A percentile compares a stretch with the other conserved stretches of the same genome.
These are phyloP conservation scores for Ypsolopha sequella DNA, from an alignment of 2,888 invertebrate genomes.

Conservation along the genomic window DNA sequence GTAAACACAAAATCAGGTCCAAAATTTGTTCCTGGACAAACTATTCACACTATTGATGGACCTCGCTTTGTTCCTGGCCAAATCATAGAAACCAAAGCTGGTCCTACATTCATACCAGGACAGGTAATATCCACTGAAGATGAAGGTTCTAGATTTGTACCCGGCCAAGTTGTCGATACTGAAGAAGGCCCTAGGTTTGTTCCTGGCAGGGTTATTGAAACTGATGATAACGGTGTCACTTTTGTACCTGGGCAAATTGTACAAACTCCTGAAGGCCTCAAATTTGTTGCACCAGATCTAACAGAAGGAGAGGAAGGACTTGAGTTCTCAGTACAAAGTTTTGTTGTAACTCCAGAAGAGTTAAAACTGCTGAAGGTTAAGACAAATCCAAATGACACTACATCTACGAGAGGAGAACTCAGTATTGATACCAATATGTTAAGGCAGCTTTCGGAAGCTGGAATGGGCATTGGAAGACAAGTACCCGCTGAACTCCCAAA, in stretches of 20 bases:
- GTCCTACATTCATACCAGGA: conserved; percentile 83
- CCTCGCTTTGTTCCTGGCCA: conserved; percentile 84
- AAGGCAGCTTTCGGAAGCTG: conserved; percentile 75
- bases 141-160: conserved; percentile 72
- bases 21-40: conserved; percentile 79
- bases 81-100: conserved; percentile 80
- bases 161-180: conserved; percentile 80
- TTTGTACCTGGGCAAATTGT: conserved; percentile 86
- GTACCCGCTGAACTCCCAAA: conserved; percentile 72
- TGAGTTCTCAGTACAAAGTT: conserved; percentile 80
- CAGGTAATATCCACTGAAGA: conserved; percentile 78
- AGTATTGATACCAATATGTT: conserved; percentile 76
- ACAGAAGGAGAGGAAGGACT: conserved; percentile 75
- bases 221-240: conserved; percentile 76
- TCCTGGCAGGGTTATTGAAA: conserved; percentile 79
- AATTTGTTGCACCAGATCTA: conserved; percentile 77
- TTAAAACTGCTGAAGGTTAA: conserved; percentile 59
- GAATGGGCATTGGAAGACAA: conserved; percentile 76
- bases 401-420: conserved; percentile 69
- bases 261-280: conserved; percentile 77
- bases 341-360: conserved; percentile 67
- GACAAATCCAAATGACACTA: conserved; percentile 62
- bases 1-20: conserved; percentile 76
- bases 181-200: conserved; percentile 78
- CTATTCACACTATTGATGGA: conserved; percentile 77